Base-by-base conservation (phyloP, 2,888 invertebrate genomes). In the Machimus atricapillus region DNA sequence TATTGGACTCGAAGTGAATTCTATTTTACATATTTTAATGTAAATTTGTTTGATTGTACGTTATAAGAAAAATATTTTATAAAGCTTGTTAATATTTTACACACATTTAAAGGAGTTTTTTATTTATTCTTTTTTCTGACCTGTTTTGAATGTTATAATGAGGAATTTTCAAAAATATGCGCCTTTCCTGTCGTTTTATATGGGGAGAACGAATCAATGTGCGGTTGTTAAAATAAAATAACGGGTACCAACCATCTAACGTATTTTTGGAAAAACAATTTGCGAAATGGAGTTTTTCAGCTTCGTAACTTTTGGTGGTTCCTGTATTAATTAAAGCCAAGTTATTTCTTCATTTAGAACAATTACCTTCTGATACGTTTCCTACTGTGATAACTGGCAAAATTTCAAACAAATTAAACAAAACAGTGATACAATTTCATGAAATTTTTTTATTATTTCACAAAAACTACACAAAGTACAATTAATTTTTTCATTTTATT, bases 381-480 rank as follows among this genome's bases (percentile, higher is more conserved):
- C 16, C 0, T 16, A 46, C 14, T 46, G 43, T 1, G 14, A 46
- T 16, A 1, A 4, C 12, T 16, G 14, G 3, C 43, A 43, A 43
- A 12, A 43, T 8, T 12, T 43, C 0, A 43, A 46, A 46, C 43
- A 14, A 46, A 16, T 46, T 46, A 46, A 46, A 2, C 16, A 46
- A 46, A 46, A 52, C 56, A 19, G 14, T 27, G 9, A 1, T 81
- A n/a, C 27, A 52, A 78, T 78, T 52, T 52, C 81, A 56, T 34
- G 16, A 76, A 76, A 37, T 40, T 7, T 37, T 31, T 82, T 82
- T 82, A 56, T 82, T 82, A 19, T 66, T 58, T 19, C 82, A 82
- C 58, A 82, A 82, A 82, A 58, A 58, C 82, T 82, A 82, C 82
- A 82, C 66, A 82, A 82, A 82, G 82, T 82, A 82, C 82, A 82